Percentiles rank a stretch among this genome's conserved stretches.
Evolutionary conservation across 2,113 vertebrate species (phyloP).

Genomic region (Dipodomys ordii): DNA sequence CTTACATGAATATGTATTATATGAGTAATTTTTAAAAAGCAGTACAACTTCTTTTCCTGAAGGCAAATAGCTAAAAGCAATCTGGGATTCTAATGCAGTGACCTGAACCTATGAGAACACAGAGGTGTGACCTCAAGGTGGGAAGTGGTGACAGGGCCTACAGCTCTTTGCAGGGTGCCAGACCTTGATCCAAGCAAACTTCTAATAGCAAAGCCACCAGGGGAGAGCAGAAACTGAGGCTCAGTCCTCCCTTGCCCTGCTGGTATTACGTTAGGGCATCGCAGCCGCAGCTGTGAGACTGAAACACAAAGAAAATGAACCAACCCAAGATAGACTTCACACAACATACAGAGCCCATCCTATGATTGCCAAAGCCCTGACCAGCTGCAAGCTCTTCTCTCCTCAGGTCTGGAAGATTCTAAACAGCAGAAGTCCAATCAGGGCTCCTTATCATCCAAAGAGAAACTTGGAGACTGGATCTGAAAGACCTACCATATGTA

Average conservation of each 20-base stretch:
- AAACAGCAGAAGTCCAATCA: background rate
- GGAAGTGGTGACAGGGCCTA: slow-evolving; percentile 45
- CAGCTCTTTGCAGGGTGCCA: slow-evolving; percentile 34
- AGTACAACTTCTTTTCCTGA: slow-evolving; percentile 43
- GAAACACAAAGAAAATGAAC: background rate
- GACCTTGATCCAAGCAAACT: background rate
- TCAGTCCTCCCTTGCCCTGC: background rate
- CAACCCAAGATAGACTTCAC: background rate
- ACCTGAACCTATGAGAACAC: slow-evolving; percentile 39
- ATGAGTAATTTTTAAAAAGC: slow-evolving; percentile 43
- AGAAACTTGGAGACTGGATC: background rate
- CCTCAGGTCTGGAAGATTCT: background rate
- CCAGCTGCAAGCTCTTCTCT: background rate
- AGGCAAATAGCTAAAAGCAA: slow-evolving; percentile 43
- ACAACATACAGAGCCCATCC: background rate
- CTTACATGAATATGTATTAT: slow-evolving; percentile 29
- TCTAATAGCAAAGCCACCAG: slow-evolving; percentile 37
- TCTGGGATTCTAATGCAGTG: slow-evolving; percentile 69
- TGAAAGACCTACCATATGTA: background rate
- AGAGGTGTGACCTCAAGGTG: slow-evolving; percentile 32
- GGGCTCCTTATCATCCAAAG: background rate
- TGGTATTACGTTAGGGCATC: background rate
- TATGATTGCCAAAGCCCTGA: background rate
- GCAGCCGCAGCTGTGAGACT: background rate
- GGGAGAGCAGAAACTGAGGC: background rate